Base-by-base conservation (phyloP, 2,797 vertebrate species). In the Peromyscus melanophrys region DNA sequence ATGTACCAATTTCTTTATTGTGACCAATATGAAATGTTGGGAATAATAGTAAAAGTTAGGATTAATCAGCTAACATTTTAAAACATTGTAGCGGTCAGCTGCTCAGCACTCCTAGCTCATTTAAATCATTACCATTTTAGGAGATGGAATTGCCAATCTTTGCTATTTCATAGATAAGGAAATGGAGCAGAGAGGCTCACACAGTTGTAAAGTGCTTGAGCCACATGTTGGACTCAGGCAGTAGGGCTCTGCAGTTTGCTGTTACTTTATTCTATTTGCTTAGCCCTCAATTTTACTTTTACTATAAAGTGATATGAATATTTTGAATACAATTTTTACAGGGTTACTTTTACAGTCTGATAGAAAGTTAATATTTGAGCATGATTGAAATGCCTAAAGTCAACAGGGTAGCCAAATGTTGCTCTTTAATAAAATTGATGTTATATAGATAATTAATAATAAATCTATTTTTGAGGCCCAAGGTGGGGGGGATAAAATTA, bases 1-100 rank as follows among this genome's bases (percentile, higher is more conserved):
- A 73, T 84, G 12, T 89, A 19, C 78, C 59, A 82, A 1, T 77
- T 19, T 89, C 31, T 97, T 95, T 7, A 29, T 84, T 96, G 25
- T 92, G 43, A 92, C 77, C 71, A 75, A 90, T 93, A 92, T 34
- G 69, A 96, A 91, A 89, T 94, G 59, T 27, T 92, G 76, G 94
- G 57, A 92, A 43, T 61, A 57, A 55, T 95, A 73, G 55, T 95
- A 71, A 91, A 77, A 83, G 81, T 65, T 57, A 55, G 82, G 37
- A 80, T 92, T 80, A 94, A 82, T 80, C 37, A 92, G 1, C 29
- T 78, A 81, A 76, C 8, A 59, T 76, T 83, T 69, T 76, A 71
- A 90, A 78, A 6, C 27, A 80, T 82, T 95, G 52, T 34, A 80
- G 52, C 87, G 37, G 40, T 52, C 37, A 90, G 46, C 67, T 97